Evolutionary conservation across 2,797 vertebrate genomes (phyloP).

Genomic region (Mus caroli): DNA sequence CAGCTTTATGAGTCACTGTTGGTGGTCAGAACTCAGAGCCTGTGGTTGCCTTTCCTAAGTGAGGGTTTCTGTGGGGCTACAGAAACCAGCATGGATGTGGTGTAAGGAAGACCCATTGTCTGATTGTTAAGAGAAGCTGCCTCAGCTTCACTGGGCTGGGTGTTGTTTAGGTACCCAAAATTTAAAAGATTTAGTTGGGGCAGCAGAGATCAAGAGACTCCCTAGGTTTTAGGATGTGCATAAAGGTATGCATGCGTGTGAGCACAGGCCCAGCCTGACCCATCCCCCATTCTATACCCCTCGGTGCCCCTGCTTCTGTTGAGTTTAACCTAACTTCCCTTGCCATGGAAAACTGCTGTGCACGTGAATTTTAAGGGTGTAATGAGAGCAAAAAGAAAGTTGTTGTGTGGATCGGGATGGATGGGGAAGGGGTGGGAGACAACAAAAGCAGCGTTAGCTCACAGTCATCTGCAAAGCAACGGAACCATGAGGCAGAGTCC

Average conservation of each 20-base stretch:
- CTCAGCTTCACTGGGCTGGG: background rate
- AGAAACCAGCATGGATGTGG: accelerated
- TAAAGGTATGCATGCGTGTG: accelerated
- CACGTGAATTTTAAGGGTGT: constrained; percentile 57
- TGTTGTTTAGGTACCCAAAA: background rate
- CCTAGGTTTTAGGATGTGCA: background rate
- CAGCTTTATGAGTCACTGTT: accelerated
- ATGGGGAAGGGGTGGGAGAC: constrained; percentile 61
- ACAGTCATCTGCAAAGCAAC: background rate
- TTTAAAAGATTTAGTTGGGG: background rate
- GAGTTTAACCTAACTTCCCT: background rate
- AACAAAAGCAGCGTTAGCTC: constrained; percentile 60
- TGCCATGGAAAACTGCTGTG: background rate
- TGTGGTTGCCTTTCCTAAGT: no score
- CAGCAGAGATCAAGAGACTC: background rate
- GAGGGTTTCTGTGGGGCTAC: background rate
- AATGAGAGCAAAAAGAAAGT: constrained; percentile 70
- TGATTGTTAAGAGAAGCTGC: accelerated
- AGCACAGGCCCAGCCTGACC: accelerated
- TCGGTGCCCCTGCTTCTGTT: background rate
- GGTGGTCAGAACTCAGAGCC: background rate
- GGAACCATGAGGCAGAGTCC: constrained; percentile 10
- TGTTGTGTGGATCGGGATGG: constrained; percentile 60
- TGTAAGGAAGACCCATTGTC: accelerated
- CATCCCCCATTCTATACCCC: background rate